These are phyloP conservation scores for Sitobion miscanthi DNA, from an alignment of 1,140 invertebrate species.

Conservation along the genomic window DNA sequence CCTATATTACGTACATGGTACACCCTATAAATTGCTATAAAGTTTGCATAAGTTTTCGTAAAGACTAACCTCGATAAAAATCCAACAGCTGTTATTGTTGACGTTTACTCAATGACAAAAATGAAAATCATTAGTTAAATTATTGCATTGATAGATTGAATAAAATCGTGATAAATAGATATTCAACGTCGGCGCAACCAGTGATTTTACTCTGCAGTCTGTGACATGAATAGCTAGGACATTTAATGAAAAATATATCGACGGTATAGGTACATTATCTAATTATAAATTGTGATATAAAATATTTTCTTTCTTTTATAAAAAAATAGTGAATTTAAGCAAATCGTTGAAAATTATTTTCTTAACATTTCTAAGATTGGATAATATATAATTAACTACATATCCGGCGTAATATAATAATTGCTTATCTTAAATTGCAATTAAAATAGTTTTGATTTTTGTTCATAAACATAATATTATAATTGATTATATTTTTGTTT, in stretches of 20 bases:
- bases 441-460: no score
- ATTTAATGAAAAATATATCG: background rate
- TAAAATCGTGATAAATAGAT: constrained; percentile 33
- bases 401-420: background rate
- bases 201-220: background rate
- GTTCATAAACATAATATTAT: no score
- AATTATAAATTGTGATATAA: background rate
- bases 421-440: background rate
- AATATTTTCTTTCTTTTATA: background rate
- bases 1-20: background rate
- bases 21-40: background rate
- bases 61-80: constrained; percentile 42
- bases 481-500: no score
- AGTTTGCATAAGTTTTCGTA: background rate
- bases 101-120: constrained; percentile 36
- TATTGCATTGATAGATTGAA: background rate
- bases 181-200: background rate
- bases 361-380: background rate
- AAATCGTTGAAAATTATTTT: background rate
- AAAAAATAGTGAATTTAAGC: background rate
- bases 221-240: background rate
- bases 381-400: background rate
- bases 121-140: background rate
- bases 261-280: background rate
- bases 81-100: background rate